Conservation (phyloP, 2,888 invertebrate species). For the Hirudinaria manillensis region DNA sequence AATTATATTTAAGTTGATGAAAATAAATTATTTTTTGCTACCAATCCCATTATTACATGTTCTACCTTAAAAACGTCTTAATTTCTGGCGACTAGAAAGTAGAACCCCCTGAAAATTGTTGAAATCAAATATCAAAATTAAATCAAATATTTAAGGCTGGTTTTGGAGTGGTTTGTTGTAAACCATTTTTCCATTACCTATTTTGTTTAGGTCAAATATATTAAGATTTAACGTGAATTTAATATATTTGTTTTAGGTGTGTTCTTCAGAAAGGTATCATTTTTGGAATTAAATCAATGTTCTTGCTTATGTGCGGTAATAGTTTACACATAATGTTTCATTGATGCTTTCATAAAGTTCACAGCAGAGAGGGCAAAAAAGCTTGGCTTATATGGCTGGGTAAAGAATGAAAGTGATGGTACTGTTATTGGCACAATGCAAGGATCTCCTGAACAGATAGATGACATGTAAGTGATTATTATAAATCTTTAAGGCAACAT, state of each 20-base stretch:
- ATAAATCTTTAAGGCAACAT: too few species aligned
- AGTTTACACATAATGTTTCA: background rate
- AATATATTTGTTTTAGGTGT: conserved; percentile 43
- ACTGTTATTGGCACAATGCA: conserved; percentile 85
- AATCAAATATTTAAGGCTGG: too few species aligned
- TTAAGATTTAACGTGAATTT: background rate
- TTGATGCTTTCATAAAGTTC: conserved; percentile 58
- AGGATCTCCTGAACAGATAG: conserved; percentile 70
- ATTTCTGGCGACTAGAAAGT: too few species aligned
- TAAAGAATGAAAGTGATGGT: conserved; percentile 79
- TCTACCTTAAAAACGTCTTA: too few species aligned
- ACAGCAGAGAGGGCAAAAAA: conserved; percentile 72
- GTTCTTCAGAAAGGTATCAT: conserved; percentile 44
- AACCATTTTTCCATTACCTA: too few species aligned
- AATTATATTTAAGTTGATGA: too few species aligned
- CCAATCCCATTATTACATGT: too few species aligned
- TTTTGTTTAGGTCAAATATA: too few species aligned
- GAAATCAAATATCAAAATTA: too few species aligned
- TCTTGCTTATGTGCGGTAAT: background rate
- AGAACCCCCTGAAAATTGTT: too few species aligned
- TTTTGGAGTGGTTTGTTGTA: too few species aligned
- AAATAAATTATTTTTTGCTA: too few species aligned
- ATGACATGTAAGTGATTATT: conserved; percentile 66
- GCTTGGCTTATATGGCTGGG: conserved; percentile 77
- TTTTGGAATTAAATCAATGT: background rate